Evolutionary conservation across 1,140 invertebrate species (phyloP), one percentile per base, ranked within the genome.

Genomic region (Pantala flavescens): DNA sequence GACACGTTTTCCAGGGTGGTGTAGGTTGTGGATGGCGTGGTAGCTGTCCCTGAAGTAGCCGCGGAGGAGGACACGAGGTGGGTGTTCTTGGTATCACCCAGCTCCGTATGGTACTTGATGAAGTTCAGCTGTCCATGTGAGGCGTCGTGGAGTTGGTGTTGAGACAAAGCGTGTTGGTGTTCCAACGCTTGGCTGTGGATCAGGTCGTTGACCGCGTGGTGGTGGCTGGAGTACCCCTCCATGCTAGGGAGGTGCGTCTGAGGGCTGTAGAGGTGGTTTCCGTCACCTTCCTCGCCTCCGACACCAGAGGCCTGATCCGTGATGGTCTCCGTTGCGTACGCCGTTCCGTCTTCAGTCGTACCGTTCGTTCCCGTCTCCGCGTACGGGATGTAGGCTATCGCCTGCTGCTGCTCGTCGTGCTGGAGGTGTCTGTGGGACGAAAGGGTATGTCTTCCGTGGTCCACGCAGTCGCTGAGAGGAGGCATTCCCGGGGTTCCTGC

Each of bases 1-100:
- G 82, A 78, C 0, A 83, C 83, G 0, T 83, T 82, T 72, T 83
- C 83, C 5, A 84, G 75, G 0, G 82, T 84, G 3, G 83, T 82
- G 70, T 84, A 83, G 1, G 83, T 84, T 70, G 80, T 83, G 0
- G 79, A 78, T 0, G 77, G 77, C 72, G 84, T 84, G 23, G 84
- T 79, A 21, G n/a, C 1, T 3, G 49, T 63, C 3, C 49, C 49
- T 1, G 49, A 63, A 23, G 77, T 78, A 0, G 83, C 82, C 5
- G 80, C 72, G 0, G 81, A 76, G 0, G 81, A 76, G 0, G 78
- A 78, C 0, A 79, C 70, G 1, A 80, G 78, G 0, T 79, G 74
- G 0, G 80, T 81, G 75, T 81, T 82, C 73, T 82, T 82, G 43
- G 82, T 76, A 1, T 77, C 77, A 1, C 49, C 49, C 14, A 63